These are phyloP conservation scores for Siniperca scherzeri DNA, from an alignment of 2,797 vertebrate species.

Conservation along the genomic window DNA sequence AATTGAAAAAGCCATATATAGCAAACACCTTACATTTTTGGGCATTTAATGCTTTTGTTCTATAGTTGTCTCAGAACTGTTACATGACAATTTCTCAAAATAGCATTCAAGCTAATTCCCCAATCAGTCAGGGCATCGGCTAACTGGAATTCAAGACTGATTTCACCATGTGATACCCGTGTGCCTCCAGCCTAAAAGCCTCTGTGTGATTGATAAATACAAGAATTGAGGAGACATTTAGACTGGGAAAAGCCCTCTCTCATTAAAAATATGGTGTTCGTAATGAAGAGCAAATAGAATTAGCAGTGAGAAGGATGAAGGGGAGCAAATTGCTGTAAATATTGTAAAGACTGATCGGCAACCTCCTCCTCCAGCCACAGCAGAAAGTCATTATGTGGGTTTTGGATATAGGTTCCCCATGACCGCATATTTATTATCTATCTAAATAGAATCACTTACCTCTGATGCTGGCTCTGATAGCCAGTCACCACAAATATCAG, in stretches of 20 bases:
- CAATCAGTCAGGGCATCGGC: constrained; percentile 67
- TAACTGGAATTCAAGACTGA: constrained; percentile 77
- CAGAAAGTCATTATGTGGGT: constrained; percentile 83
- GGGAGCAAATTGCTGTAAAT: constrained; percentile 76
- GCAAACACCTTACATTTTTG: not conserved
- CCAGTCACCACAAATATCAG: constrained; percentile 81
- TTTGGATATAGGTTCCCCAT: constrained; percentile 85
- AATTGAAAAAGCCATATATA: not conserved
- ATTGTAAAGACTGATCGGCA: constrained; percentile 77
- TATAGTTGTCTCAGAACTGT: constrained; percentile 32
- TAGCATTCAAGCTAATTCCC: constrained; percentile 67
- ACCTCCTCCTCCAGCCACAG: constrained; percentile 71
- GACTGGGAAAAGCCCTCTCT: constrained; percentile 64
- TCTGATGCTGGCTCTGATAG: constrained; percentile 85
- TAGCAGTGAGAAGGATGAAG: constrained; percentile 75
- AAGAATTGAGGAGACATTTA: constrained; percentile 71
- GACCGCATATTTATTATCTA: constrained; percentile 87
- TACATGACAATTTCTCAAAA: constrained; percentile 63
- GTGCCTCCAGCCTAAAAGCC: constrained; percentile 73
- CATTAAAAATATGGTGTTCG: constrained; percentile 75
- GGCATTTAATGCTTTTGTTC: constrained; percentile 30
- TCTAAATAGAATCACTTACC: constrained; percentile 88
- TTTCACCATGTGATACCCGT: constrained; percentile 63
- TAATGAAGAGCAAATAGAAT: constrained; percentile 81
- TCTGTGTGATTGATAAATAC: constrained; percentile 76